Conservation (phyloP, 2,888 invertebrate species). For the Polia nebulosa region DNA sequence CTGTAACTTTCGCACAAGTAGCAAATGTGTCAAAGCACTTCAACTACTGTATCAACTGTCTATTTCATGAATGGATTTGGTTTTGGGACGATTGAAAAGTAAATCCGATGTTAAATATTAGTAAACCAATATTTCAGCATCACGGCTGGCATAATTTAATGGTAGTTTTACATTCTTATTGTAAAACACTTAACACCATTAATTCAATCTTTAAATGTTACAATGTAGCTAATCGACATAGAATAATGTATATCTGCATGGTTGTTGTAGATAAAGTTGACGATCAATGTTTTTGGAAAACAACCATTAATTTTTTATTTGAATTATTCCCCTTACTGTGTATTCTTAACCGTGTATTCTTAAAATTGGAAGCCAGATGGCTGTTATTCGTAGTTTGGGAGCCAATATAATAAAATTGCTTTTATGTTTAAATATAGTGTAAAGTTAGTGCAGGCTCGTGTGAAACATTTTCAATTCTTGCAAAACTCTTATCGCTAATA, state of each 20-base stretch:
- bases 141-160: constrained; percentile 13
- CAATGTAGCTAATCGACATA: constrained; percentile 54
- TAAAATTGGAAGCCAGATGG: background rate
- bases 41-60: background rate
- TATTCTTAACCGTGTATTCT: no score
- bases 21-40: background rate
- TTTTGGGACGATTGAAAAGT: background rate
- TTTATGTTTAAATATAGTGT: constrained; percentile 5
- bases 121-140: constrained; percentile 23
- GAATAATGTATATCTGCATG: constrained; percentile 30
- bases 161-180: constrained; percentile 43
- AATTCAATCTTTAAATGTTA: constrained; percentile 59
- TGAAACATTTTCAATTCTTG: constrained; percentile 39
- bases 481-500: constrained; percentile 44
- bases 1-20: background rate
- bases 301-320: background rate
- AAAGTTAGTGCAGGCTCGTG: constrained; percentile 16
- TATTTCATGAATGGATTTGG: background rate
- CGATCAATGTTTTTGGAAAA: constrained; percentile 8
- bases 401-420: constrained; percentile 13
- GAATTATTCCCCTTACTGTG: no score
- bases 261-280: constrained; percentile 40
- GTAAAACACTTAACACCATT: constrained; percentile 59
- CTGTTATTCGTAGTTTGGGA: background rate
- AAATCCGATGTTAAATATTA: background rate